Conservation (phyloP, 2,888 invertebrate species). For the Drosophila infuscata region DNA sequence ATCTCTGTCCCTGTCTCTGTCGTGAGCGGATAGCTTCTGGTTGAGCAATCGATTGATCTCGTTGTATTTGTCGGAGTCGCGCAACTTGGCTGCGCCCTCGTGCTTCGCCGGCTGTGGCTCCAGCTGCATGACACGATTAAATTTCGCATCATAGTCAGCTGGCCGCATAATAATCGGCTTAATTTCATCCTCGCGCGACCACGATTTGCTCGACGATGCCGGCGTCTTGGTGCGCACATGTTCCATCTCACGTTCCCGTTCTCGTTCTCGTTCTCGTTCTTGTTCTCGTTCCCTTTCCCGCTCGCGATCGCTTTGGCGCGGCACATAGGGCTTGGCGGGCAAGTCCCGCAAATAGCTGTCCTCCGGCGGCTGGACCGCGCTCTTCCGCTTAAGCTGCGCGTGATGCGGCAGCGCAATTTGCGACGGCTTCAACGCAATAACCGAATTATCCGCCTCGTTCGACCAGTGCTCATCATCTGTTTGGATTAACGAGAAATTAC, state of each 20-base stretch:
- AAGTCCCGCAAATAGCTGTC: conserved; percentile 84
- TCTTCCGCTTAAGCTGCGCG: conserved; percentile 82
- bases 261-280: conserved; percentile 36
- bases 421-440: conserved; percentile 83
- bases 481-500: not conserved
- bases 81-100: conserved; percentile 61
- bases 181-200: conserved; percentile 84
- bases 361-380: conserved; percentile 83
- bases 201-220: conserved; percentile 63
- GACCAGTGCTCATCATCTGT: conserved; percentile 85
- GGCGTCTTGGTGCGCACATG: conserved; percentile 61
- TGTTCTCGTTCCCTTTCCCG: conserved; percentile 37
- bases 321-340: conserved; percentile 83
- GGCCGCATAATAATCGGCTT: conserved; percentile 84
- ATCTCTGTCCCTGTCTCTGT: conserved; percentile 52
- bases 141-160: conserved; percentile 84
- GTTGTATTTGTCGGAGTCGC: conserved; percentile 83
- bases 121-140: conserved; percentile 83
- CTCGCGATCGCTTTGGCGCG: conserved; percentile 64
- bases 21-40: conserved; percentile 76
- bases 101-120: conserved; percentile 66
- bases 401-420: conserved; percentile 82
- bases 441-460: conserved; percentile 84
- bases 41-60: conserved; percentile 82
- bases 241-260: conserved; percentile 26